Base-by-base conservation (phyloP, 2,797 vertebrate species). In the Loriculus beryllinus region DNA sequence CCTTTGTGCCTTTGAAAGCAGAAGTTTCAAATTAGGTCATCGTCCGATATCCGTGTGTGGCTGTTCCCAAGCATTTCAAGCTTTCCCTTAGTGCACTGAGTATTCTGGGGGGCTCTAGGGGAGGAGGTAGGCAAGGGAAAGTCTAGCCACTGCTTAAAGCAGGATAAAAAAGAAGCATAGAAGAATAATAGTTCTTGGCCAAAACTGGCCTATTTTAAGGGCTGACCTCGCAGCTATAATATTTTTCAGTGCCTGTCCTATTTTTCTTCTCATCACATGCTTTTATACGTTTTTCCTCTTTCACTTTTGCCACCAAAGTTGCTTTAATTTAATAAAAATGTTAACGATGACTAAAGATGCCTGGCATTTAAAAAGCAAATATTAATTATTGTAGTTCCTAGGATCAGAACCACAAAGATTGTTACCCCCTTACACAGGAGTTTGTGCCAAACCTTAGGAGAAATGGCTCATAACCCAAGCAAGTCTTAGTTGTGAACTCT, bases 11-110 rank as follows among this genome's bases (percentile, higher is more conserved):
- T 95, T 76, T 68, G 88, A 71, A 97, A 88, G 86, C 94, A 88
- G 78, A 84, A 91, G 94, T 95, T 97, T 97, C 91, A 87, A 82
- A 93, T 97, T 95, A 95, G 85, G 78, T 86, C 95, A 86, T 95
- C n/a, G 2, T 45, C 76, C n/a, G 54, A 87, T 81, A 82, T 80
- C 79, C 62, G 40, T 16, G 60, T 57, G 35, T 92, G 72, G 52
- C 76, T 95, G 47, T 78, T 52, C 48, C 85, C 59, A 49, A 31
- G 70, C 26, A 6, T 82, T 71, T 75, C 89, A 79, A 74, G 8
- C 77, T 83, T 92, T 45, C 45, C 20, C 49, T 77, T 31, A 15
- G 31, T 52, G 35, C 68, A 8, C 47, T 14, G 35, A 64, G 63
- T 74, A 3, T 33, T 95, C 96, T 14, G 23, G 59, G 70, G 75